These are phyloP conservation scores for Megalurothrips usitatus DNA, from an alignment of 2,888 invertebrate genomes.

Conservation along the genomic window DNA sequence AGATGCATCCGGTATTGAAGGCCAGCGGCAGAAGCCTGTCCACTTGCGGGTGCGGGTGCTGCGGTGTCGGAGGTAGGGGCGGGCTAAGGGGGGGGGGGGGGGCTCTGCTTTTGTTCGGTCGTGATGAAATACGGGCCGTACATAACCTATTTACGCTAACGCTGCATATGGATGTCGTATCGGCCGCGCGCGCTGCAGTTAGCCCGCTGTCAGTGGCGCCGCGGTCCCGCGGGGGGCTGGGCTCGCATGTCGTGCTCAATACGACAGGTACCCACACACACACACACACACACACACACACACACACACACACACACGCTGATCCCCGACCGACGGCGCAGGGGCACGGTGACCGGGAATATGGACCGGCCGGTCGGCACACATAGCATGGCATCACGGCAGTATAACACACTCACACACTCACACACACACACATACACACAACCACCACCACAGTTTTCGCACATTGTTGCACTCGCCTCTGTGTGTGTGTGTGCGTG, in stretches of 20 bases:
- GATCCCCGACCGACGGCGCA: not conserved
- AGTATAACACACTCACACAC: not conserved
- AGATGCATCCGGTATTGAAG: not conserved
- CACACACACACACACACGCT: too few species aligned
- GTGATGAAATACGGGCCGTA: constrained; percentile 4
- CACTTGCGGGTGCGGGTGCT: not conserved
- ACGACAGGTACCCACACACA: too few species aligned
- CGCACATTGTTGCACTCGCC: not conserved
- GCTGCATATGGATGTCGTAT: constrained; percentile 11
- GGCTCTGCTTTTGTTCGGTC: not conserved
- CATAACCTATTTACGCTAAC: not conserved
- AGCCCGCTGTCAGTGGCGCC: not conserved
- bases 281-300: too few species aligned
- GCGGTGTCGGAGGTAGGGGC: not conserved
- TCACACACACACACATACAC: not conserved
- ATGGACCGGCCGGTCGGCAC: too few species aligned
- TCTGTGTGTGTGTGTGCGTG: too few species aligned
- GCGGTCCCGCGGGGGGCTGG: not conserved
- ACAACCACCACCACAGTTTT: not conserved
- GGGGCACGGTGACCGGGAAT: not conserved
- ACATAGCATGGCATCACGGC: too few species aligned
- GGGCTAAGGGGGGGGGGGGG: not conserved
- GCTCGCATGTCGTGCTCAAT: too few species aligned
- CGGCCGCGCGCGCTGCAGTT: not conserved
- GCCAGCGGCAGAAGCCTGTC: not conserved